Evolutionary conservation across 2,888 invertebrate species (phyloP).

Genomic region (Penaeus monodon): DNA sequence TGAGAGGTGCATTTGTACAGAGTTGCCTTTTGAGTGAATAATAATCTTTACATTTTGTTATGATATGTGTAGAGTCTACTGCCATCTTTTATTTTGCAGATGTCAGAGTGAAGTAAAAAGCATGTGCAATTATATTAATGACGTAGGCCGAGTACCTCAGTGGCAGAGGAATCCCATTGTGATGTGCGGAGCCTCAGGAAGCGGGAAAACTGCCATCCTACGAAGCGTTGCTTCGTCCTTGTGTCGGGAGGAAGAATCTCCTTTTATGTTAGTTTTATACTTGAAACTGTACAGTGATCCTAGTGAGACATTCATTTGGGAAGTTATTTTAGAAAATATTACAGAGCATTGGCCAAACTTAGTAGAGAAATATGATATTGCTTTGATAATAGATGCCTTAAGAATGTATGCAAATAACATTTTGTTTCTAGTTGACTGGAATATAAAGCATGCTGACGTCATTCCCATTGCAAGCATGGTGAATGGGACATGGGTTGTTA

Average conservation of each 20-base stretch:
- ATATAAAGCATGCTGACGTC: neutral
- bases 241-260: neutral
- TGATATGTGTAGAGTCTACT: too few species aligned
- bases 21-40: too few species aligned
- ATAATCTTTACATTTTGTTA: too few species aligned
- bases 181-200: constrained; percentile 35
- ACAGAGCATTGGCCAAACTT: neutral
- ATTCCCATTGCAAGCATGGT: neutral
- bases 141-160: too few species aligned
- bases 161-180: constrained; percentile 1
- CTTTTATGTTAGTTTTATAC: constrained; percentile 19
- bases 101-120: too few species aligned
- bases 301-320: neutral
- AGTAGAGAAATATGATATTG: constrained; percentile 1
- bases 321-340: neutral
- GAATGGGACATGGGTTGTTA: constrained; percentile 26
- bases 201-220: constrained; percentile 25
- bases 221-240: neutral
- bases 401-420: neutral
- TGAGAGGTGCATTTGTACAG: too few species aligned
- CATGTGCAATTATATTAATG: too few species aligned
- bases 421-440: constrained; percentile 33
- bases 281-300: neutral
- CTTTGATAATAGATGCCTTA: neutral
- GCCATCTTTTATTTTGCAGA: too few species aligned